Conservation (phyloP, 2,888 invertebrate genomes). For the Flexamia atlantica region DNA sequence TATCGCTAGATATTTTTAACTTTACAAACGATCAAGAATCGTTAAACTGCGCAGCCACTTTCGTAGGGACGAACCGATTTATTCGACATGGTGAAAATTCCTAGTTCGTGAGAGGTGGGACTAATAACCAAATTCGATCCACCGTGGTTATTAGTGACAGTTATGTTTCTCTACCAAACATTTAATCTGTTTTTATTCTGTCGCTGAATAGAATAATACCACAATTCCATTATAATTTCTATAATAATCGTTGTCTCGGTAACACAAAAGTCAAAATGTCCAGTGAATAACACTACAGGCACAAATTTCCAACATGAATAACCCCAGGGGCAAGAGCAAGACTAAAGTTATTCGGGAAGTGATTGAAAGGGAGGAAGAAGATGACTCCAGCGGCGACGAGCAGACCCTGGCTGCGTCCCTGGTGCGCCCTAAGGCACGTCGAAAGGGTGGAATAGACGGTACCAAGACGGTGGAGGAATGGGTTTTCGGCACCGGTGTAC, state of each 20-base stretch:
- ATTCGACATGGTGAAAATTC: too few species aligned
- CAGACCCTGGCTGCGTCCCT: neutral
- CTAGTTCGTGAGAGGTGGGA: too few species aligned
- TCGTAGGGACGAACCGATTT: too few species aligned
- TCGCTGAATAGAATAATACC: too few species aligned
- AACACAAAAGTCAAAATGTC: neutral
- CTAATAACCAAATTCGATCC: too few species aligned
- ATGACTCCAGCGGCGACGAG: too few species aligned
- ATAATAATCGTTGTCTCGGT: slow-evolving; percentile 13
- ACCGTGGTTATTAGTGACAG: too few species aligned
- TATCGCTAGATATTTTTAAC: too few species aligned
- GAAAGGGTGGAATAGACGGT: neutral
- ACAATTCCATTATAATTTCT: neutral
- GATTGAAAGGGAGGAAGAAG: neutral
- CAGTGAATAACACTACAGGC: neutral
- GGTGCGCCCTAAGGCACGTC: neutral
- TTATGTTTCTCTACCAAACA: too few species aligned
- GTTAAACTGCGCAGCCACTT: too few species aligned
- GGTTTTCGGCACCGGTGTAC: neutral
- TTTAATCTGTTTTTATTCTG: too few species aligned
- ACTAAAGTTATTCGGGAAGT: neutral
- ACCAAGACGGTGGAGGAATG: neutral
- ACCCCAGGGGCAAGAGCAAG: neutral
- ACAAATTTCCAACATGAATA: neutral
- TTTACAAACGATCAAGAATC: too few species aligned